These are phyloP conservation scores for Euleptes europaea DNA, from an alignment of 2,113 vertebrate genomes.

Conservation along the genomic window DNA sequence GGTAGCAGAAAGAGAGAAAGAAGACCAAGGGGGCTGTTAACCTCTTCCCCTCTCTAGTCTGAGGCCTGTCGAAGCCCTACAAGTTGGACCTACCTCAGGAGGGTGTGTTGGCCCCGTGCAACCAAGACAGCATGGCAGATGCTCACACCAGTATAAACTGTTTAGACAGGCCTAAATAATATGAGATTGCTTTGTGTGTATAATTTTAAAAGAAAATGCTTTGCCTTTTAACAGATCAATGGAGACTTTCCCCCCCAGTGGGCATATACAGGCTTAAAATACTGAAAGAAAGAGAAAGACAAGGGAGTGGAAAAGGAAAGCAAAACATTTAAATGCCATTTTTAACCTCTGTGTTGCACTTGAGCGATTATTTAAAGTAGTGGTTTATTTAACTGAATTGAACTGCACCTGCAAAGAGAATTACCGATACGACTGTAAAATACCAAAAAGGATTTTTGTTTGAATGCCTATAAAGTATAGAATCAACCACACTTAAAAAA, in stretches of 20 bases:
- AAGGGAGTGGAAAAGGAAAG: constrained; percentile 53
- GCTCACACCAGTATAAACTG: not conserved
- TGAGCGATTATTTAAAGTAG: constrained; percentile 45
- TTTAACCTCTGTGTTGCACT: constrained; percentile 66
- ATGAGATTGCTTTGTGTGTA: not conserved
- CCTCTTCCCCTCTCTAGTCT: too few species aligned
- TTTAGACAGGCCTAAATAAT: not conserved
- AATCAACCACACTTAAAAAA: not conserved
- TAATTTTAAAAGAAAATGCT: not conserved
- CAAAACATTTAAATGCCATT: constrained; percentile 66
- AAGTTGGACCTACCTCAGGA: too few species aligned
- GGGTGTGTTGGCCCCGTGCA: too few species aligned
- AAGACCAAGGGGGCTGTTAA: too few species aligned
- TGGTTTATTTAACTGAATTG: constrained; percentile 64
- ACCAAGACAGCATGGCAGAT: too few species aligned
- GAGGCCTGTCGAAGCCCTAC: too few species aligned
- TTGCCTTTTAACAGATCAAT: not conserved
- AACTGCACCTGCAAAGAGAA: constrained; percentile 68
- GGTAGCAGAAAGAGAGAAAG: too few species aligned
- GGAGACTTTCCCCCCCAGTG: not conserved
- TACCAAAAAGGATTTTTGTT: not conserved
- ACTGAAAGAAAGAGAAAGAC: fast-evolving
- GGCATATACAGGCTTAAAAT: not conserved
- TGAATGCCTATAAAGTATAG: fast-evolving
- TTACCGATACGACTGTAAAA: constrained; percentile 46